Base-by-base conservation (phyloP, 2,113 vertebrate species). In the Orientallactaga bullata region DNA sequence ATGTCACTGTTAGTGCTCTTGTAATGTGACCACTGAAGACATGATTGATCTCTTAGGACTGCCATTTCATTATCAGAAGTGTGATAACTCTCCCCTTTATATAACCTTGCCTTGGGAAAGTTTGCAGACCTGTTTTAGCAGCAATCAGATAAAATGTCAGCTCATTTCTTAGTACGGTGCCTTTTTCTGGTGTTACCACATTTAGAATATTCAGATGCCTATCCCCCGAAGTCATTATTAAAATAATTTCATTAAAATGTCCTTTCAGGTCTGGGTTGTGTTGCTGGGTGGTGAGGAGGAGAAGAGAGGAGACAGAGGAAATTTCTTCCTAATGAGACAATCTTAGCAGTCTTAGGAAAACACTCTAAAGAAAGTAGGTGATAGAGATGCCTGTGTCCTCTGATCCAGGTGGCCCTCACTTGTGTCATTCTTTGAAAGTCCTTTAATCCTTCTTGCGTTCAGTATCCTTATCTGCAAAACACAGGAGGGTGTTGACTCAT, bases 21-120 rank as follows among this genome's bases (percentile, higher is more conserved):
- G 7, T 5, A 51, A 7, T 17, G 3, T 6, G 1, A 35, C 68
- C 18, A 91, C 79, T 88, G 39, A 90, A 84, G 60, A 60, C 66
- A 71, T 55, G 85, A 88, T 23, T 63, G 77, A 79, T 58, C 35
- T 92, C 88, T 92, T 79, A 60, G 35, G 37, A 83, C n/a, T 72
- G 35, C 2, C 37, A 20, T 68, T 89, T 89, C 88, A 89, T 90
- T 83, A 82, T 80, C 60, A 89, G n/a, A 80, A 83, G 37, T 92
- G 58, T 89, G 73, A 35, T 39, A 68, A 72, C 21, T 92, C 63
- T 91, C 80, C 28, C 51, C 78, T 73, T 93, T 58, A 13, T 60
- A 11, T 42, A 90, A 81, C 35, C 30, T 42, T 81, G 37, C 15
- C 85, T 91, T 90, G 26, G 28, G 35, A 77, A 95, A 83, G 61